A percentile compares a stretch with the other conserved stretches of the same genome.
Conservation (phyloP, 2,113 vertebrate genomes). For the Hylia prasina region DNA sequence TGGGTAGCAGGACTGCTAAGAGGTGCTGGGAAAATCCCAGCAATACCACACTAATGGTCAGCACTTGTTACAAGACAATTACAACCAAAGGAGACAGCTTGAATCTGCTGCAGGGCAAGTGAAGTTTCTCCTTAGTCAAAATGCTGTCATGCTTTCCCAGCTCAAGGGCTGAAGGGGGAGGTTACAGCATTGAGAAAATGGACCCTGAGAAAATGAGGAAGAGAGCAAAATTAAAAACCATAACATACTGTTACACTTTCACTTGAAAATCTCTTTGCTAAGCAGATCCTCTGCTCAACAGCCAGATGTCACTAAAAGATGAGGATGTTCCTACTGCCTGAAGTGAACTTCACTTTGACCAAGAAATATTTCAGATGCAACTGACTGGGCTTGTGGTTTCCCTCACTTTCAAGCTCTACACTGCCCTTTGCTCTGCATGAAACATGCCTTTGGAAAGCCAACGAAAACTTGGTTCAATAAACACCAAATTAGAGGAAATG, state of each 20-base stretch:
- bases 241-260: neutral
- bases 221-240: neutral
- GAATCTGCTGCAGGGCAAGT: neutral
- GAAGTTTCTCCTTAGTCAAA: neutral
- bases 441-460: neutral
- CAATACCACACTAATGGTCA: neutral
- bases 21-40: conserved; percentile 10
- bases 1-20: neutral
- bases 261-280: neutral
- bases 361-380: neutral
- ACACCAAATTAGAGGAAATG: neutral
- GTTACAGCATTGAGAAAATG: neutral
- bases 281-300: neutral
- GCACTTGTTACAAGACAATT: neutral
- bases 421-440: neutral
- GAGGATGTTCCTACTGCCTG: neutral
- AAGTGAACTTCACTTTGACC: neutral
- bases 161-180: neutral
- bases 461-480: neutral
- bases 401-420: neutral
- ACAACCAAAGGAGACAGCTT: neutral
- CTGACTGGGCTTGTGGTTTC: neutral
- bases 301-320: neutral
- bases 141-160: neutral
- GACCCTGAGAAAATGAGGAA: neutral